A percentile compares a stretch with the other conserved stretches of the same genome.
phyloP scores from a whole-genome alignment of 2,797 vertebrate genomes.

The Tamandua tetradactyla region DNA sequence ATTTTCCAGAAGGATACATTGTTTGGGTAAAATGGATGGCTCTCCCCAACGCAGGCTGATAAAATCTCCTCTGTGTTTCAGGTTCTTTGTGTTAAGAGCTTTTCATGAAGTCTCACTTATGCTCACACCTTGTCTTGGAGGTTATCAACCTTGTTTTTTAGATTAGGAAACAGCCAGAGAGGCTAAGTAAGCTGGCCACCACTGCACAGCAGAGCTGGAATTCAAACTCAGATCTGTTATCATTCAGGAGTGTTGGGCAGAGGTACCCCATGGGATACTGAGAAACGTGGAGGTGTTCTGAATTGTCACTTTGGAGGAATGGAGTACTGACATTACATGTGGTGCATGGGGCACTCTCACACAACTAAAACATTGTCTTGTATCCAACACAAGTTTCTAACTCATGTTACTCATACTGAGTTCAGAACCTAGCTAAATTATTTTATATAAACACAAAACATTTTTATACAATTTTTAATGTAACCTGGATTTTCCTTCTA shows the following conservation, averaged over 20 bases:
- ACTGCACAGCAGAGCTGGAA: slow-evolving; percentile 20
- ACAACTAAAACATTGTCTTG: not conserved
- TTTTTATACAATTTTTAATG: not conserved
- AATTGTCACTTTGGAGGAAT: not conserved
- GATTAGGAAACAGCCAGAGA: not conserved
- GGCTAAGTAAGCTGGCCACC: not conserved
- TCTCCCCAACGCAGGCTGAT: not conserved
- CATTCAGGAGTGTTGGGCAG: too few relatives aligned
- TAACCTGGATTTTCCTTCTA: not conserved
- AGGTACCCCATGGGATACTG: not conserved
- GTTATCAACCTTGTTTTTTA: not conserved
- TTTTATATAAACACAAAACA: not conserved
- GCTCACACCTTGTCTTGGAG: not conserved
- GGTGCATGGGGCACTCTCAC: not conserved
- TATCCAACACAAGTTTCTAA: not conserved
- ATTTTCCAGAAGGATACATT: not conserved
- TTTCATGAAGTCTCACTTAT: not conserved
- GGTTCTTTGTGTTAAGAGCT: not conserved
- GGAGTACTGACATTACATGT: not conserved
- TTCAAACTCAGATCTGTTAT: not conserved
- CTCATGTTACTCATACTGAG: not conserved
- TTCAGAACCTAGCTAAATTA: not conserved
- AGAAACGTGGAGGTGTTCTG: too few relatives aligned
- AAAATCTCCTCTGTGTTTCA: not conserved
- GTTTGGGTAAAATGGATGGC: not conserved